Percentiles rank a stretch among this genome's conserved stretches.
phyloP scores from a whole-genome alignment of 1,140 invertebrate species.

The Coptotermes formosanus region DNA sequence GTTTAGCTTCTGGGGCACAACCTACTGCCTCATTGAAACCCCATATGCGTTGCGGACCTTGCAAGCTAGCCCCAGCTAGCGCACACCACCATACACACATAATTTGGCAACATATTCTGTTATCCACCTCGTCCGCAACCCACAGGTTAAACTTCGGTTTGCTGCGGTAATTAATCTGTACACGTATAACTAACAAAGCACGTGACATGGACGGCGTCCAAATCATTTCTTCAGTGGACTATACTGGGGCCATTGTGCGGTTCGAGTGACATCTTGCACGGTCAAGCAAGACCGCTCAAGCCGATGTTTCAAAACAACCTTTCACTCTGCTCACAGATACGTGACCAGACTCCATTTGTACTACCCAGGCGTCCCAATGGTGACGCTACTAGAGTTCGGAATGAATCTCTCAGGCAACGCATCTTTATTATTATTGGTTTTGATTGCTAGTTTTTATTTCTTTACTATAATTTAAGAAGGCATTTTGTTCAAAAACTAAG shows the following conservation, averaged over 20 bases:
- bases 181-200: neutral
- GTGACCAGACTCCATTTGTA: neutral
- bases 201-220: neutral
- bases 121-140: neutral
- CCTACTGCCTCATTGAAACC: too few species aligned
- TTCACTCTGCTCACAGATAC: neutral
- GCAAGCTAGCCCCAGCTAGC: too few species aligned
- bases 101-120: neutral
- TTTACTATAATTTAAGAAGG: too few species aligned
- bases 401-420: neutral
- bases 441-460: too few species aligned
- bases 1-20: too few species aligned
- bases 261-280: slow-evolving; percentile 3
- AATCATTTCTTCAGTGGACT: neutral
- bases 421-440: neutral
- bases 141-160: neutral
- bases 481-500: too few species aligned
- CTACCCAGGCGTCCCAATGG: neutral
- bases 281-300: neutral
- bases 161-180: neutral
- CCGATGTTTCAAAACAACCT: neutral
- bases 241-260: neutral
- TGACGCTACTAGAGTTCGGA: neutral
- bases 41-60: too few species aligned
- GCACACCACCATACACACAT: neutral